Base-by-base conservation (phyloP, 2,113 vertebrate genomes). In the Vulpes lagopus region DNA sequence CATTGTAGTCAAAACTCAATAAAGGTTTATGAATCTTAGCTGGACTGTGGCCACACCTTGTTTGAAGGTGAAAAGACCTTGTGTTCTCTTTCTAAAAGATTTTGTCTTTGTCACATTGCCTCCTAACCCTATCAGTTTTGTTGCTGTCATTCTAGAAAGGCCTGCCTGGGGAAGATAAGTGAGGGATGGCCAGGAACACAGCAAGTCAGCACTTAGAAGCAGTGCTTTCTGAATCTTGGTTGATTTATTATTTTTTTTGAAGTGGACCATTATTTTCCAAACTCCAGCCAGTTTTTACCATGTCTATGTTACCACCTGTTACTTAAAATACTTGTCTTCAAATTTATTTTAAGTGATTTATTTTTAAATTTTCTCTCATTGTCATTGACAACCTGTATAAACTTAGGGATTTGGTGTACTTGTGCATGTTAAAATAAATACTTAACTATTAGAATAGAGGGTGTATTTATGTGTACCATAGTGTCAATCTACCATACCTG, bases 291-390 rank as follows among this genome's bases (percentile, higher is more conserved):
- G 19, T 94, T 96, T 91, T 88, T 73, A 80, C 38, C 2, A 10
- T 62, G 49, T 87, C 19, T 10, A 17, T 23, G 10, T 94, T 91
- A n/a, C 38, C 25, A 53, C 38, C 20, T 96, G n/a, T 74, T 80
- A 67, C 4, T 59, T 71, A 82, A 20, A 23, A 43, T 62, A 55
- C 22, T 80, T 86, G 14, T 53, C 51, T 92, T 94, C 43, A 76
- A 3, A 51, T 92, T 86, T 95, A 62, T 86, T 92, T 35, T 43
- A 83, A 65, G 89, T 94, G 38, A 83, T 62, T 89, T 78, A 38
- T 82, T 96, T 93, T 81, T 49, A 76, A 93, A 64, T 89, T 91
- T 95, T 49, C 23, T 81, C 23, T 88, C 67, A 69, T 57, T 84
- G 49, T 79, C n/a, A 62, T 87, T 53, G 64, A 94, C 38, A 78